Base-by-base conservation (phyloP, 2,113 vertebrate species). In the Halichoerus grypus region DNA sequence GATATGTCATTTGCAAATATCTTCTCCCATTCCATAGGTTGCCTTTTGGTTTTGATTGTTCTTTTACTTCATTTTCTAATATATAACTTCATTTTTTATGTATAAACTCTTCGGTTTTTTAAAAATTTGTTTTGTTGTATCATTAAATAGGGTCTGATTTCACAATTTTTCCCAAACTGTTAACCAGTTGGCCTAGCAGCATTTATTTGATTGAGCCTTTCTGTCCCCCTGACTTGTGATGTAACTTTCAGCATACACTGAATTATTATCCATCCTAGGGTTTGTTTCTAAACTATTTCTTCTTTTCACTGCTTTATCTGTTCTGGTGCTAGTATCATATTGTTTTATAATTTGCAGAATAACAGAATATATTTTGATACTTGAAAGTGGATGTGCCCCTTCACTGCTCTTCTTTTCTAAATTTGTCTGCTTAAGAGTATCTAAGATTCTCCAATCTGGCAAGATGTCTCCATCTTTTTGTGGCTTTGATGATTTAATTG, bases 401-500 rank as follows among this genome's bases (percentile, higher is more conserved):
- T 67, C 28, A 81, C 39, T 76, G 31, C 24, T 71, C 63, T 83
- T 61, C 13, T 79, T 90, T 96, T 82, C 22, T 89, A 76, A 77
- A 67, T 26, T 33, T 82, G 53, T 11, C 82, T 42, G 53, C n/a
- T 74, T 88, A 92, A 86, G 74, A 90, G 46, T 61, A 61, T 69
- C 18, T 31, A 84, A 49, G 10, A 84, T 77, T 84, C 79, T 84
- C 24, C 46, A 91, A n/a, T 55, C n/a, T 88, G 46, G 67, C 55
- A 53, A 72, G 42, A 92, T 88, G 55, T 49, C 36, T 18, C 49
- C 13, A 28, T 53, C 28, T 63, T 55, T 15, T 24, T 24, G 80
- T 36, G 15, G n/a, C 94, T 94, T 84, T 84, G 28, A 89, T 36
- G 15, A 28, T 96, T 94, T 84, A 22, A 89, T 9, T 77, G 63